Evolutionary conservation across 92 coral and sea anemone genomes (phyloP).

Genomic region (Parazoanthus atlanticus): DNA sequence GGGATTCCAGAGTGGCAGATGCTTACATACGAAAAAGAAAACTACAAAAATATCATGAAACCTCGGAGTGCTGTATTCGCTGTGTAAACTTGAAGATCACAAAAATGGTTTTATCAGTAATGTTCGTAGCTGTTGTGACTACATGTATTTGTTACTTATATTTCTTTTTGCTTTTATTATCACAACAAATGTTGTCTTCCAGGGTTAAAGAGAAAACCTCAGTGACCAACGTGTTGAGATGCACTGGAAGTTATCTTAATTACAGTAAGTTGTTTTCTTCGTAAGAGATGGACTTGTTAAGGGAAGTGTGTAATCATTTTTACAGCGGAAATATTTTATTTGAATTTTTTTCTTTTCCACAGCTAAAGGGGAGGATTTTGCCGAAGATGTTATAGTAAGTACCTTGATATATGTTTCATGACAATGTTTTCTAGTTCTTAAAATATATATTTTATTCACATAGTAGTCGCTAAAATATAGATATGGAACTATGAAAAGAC

Average conservation of each 20-base stretch:
- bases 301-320: no score
- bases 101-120: no score
- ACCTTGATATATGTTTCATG: neutral
- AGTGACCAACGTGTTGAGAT: neutral
- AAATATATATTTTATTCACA: neutral
- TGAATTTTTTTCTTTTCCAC: neutral
- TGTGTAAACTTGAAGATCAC: no score
- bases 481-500: no score
- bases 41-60: no score
- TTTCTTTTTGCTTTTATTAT: neutral
- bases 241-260: neutral
- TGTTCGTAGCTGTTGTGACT: neutral
- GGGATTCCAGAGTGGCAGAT: no score
- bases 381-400: neutral
- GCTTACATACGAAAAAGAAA: no score
- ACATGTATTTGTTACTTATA: neutral
- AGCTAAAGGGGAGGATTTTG: neutral
- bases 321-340: neutral
- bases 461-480: no score
- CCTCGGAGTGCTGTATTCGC: no score
- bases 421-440: neutral
- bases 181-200: neutral
- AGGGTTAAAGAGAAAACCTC: slow-evolving; percentile 3
- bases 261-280: neutral
- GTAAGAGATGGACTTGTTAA: no score